A percentile compares a stretch with the other conserved stretches of the same genome.
phyloP scores from a whole-genome alignment of 1,140 invertebrate species.

The Nasonia vitripennis region DNA sequence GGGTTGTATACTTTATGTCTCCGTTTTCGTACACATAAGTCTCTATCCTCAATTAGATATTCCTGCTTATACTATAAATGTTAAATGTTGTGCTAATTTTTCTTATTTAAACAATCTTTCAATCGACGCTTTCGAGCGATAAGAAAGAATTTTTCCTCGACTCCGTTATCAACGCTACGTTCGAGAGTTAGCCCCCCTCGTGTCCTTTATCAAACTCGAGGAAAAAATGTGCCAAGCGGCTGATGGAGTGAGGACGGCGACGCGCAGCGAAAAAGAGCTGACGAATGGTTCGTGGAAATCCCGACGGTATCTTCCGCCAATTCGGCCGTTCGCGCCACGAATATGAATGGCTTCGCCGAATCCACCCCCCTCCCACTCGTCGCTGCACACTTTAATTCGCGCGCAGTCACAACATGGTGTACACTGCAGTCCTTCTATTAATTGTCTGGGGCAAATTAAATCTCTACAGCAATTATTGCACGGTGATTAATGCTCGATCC shows the following conservation, averaged over 20 bases:
- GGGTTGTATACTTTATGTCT: too few species aligned
- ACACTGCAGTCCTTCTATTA: too few species aligned
- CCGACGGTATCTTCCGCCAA: conserved; percentile 9
- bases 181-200: neutral
- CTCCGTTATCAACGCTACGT: neutral
- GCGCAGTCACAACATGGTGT: too few species aligned
- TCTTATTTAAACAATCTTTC: too few species aligned
- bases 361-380: too few species aligned
- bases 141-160: neutral
- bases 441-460: too few species aligned
- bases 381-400: conserved; percentile 17
- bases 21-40: too few species aligned
- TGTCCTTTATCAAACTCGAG: neutral
- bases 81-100: too few species aligned
- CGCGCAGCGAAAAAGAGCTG: neutral
- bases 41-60: too few species aligned
- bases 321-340: neutral
- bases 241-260: neutral
- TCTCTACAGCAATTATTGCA: too few species aligned
- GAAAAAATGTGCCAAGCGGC: neutral
- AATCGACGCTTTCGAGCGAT: neutral
- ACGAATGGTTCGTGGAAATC: conserved; percentile 22
- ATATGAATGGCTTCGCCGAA: conserved; percentile 22
- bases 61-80: too few species aligned
- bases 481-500: neutral